Conservation (phyloP, 1,140 invertebrate species). For the Brachionus rubens region DNA sequence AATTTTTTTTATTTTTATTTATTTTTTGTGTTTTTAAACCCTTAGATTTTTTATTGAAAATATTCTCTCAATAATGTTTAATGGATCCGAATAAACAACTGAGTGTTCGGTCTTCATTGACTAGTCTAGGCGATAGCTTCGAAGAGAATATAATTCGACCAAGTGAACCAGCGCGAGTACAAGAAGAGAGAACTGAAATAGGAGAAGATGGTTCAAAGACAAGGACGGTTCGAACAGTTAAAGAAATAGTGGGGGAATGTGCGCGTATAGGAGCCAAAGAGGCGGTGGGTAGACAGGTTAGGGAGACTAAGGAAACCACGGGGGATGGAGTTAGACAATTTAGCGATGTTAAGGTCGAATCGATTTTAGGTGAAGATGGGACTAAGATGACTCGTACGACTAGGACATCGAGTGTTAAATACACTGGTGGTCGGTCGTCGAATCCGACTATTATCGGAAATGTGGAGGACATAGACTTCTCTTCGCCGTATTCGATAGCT, state of each 20-base stretch:
- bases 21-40: constrained; percentile 8
- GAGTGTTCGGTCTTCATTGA: neutral
- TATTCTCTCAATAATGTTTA: constrained; percentile 3
- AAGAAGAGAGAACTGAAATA: neutral
- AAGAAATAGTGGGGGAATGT: constrained; percentile 1
- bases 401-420: neutral
- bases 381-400: neutral
- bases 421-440: constrained; percentile 5
- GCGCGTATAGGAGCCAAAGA: constrained; percentile 1
- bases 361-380: constrained; percentile 17
- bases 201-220: neutral
- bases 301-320: constrained; percentile 11
- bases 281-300: constrained; percentile 31
- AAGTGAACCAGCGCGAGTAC: neutral
- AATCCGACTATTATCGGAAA: neutral
- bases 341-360: neutral
- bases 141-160: constrained; percentile 11
- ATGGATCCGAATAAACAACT: constrained; percentile 22
- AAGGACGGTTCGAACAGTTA: neutral
- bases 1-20: neutral
- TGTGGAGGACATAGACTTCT: no score
- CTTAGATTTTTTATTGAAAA: constrained; percentile 13
- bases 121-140: constrained; percentile 8
- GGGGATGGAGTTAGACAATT: constrained; percentile 14
- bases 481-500: no score